Base-by-base conservation (phyloP, 2,113 vertebrate species). In the Nothoprocta pentlandii region DNA sequence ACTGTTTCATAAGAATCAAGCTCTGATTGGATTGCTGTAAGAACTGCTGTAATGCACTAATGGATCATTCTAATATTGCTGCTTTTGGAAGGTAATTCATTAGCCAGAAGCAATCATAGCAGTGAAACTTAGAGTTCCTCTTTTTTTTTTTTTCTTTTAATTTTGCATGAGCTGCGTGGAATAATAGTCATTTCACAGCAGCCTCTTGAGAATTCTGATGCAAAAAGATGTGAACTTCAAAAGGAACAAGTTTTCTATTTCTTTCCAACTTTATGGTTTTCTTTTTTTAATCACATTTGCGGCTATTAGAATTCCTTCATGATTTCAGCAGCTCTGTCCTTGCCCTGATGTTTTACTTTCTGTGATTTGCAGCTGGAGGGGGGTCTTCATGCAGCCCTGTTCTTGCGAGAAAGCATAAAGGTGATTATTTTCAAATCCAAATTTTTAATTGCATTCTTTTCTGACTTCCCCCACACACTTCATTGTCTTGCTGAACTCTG, bases 371-470 rank as follows among this genome's bases (percentile, higher is more conserved):
- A 99, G 99, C 98, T 84, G 99, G 99, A 98, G 99, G 99, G 97
- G 98, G 98, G 97, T 98, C 99, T 97, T 98, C 99, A 94, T 99
- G 98, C 99, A 99, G 99, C 97, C 99, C 99, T 97, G 98, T 99
- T 94, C 97, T 99, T 96, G 97, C 98, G 83, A 99, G 99, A 98
- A 99, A 99, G 95, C 99, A 98, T 97, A 99, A 99, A 99, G 99
- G 99, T 99, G 99, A 99, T 97, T 98, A 98, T 98, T 95, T 95
- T 87, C 59, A 87, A 95, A 96, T 90, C 26, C 74, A 79, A 73
- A 95, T 76, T 86, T 85, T 91, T 67, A 81, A 94, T 89, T 94
- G 30, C 87, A 74, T 94, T 96, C 8, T 34, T 92, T 93, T 68
- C 54, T 89, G 46, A 46, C 59, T 67, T 76, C 26, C 6, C 23